Conservation (phyloP, 2,797 vertebrate species). For the Sebastes oblongus region DNA sequence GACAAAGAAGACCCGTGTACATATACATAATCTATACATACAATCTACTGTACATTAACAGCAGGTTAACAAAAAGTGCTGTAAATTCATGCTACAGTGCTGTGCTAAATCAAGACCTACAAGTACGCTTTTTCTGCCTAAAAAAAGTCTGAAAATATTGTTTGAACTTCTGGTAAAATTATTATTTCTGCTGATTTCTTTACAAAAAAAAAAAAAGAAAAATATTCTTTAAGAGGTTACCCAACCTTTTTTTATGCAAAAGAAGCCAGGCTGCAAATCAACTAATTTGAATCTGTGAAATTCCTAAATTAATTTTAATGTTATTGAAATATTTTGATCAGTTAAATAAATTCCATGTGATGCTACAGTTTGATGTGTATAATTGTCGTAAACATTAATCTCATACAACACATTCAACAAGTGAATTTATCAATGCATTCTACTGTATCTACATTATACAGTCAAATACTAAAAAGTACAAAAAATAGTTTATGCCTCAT, state of each 20-base stretch:
- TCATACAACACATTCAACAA: conserved; percentile 60
- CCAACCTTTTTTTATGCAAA: not conserved
- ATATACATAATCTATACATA: conserved; percentile 63
- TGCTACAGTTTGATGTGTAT: conserved; percentile 76
- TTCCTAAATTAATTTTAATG: conserved; percentile 2
- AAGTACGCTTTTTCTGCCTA: conserved; percentile 5
- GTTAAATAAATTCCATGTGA: conserved; percentile 51
- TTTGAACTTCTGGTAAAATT: conserved; percentile 6
- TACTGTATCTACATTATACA: conserved; percentile 63
- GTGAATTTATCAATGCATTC: conserved; percentile 36
- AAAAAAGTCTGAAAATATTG: not conserved
- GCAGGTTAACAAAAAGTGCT: conserved; percentile 73
- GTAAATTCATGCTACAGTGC: conserved; percentile 80
- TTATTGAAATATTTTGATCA: conserved; percentile 26
- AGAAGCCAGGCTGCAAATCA: conserved; percentile 8
- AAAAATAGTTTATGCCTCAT: conserved; percentile 44
- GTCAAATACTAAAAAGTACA: conserved; percentile 56
- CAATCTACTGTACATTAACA: conserved; percentile 57
- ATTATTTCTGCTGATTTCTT: not conserved
- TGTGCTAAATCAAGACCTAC: conserved; percentile 70
- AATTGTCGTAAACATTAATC: conserved; percentile 66
- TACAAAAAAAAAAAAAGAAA: conserved; percentile 13
- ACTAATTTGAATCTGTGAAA: conserved; percentile 7
- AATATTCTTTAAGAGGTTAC: not conserved
- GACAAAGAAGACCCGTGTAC: conserved; percentile 43